These are phyloP conservation scores for Ormyrus nitidulus DNA, from an alignment of 2,888 invertebrate genomes.

Conservation along the genomic window DNA sequence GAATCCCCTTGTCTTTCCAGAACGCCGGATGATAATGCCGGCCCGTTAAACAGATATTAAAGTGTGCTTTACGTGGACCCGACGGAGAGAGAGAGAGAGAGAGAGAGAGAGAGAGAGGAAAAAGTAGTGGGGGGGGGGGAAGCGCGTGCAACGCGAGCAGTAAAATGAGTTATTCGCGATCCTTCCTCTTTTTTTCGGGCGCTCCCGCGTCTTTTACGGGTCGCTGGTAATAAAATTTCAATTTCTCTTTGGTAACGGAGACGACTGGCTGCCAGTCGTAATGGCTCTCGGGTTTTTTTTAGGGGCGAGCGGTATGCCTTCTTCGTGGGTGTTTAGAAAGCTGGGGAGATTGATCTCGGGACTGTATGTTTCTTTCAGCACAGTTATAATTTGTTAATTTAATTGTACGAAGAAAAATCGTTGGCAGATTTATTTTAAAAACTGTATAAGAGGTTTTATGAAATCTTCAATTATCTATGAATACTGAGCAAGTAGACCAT, in stretches of 20 bases:
- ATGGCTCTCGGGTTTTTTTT: too few relatives aligned
- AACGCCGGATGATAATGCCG: conserved; percentile 32
- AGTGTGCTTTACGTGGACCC: conserved; percentile 32
- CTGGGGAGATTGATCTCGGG: too few relatives aligned
- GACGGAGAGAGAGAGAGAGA: background rate
- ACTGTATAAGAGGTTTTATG: too few relatives aligned
- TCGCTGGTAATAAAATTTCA: conserved; percentile 40
- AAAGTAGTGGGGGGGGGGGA: conserved; percentile 15
- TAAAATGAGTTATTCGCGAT: conserved; percentile 47
- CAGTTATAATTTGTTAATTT: too few relatives aligned
- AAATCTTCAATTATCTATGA: too few relatives aligned
- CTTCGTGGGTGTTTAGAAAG: too few relatives aligned
- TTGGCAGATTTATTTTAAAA: too few relatives aligned
- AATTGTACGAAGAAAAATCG: too few relatives aligned
- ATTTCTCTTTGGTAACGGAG: conserved; percentile 29
- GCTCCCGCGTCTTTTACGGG: conserved; percentile 24
- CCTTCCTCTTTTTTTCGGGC: conserved; percentile 10
- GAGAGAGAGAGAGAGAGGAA: conserved; percentile 7
- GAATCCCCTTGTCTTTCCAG: conserved; percentile 42
- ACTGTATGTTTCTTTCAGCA: too few relatives aligned
- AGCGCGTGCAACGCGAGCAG: background rate
- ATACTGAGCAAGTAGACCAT: too few relatives aligned
- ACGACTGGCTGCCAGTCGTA: background rate
- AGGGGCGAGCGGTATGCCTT: too few relatives aligned
- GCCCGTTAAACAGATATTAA: conserved; percentile 50